Evolutionary conservation across 2,888 invertebrate species (phyloP), one percentile per base, ranked within the genome.

Genomic region (Onchidella celtica): DNA sequence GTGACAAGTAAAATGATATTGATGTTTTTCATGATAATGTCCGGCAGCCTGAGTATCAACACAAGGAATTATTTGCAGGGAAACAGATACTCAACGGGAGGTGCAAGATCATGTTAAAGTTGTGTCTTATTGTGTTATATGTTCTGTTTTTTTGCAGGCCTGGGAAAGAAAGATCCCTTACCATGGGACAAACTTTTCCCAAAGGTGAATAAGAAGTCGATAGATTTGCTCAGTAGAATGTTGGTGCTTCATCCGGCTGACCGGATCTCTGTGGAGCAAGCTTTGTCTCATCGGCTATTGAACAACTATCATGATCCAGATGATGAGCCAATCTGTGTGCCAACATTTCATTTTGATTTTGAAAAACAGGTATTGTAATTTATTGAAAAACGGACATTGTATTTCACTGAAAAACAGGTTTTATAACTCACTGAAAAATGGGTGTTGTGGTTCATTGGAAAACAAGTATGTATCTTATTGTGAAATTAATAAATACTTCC

Each of bases 221-320:
- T 93, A 29, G 90, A 92, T 82, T 86, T 94, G 34, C 86, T 93
- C 32, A 86, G 88, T 47, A 87, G 88, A 69, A 89, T 93, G 91
- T 85, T 94, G 75, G 90, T 91, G 40, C 85, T 94, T 2, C 91
- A 93, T 55, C 94, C 94, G 0, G 90, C 92, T 86, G 88, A 92
- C 34, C 89, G 94, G n/a, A 86, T 93, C 32, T 90, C 92, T 0
- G 94, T 93, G 2, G 93, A 92, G 69, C 88, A 92, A 68, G 94
- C 94, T 2, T 89, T 94, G 36, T 90, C 90, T 14, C 93, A 94
- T 80, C 93, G 92, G 3, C 94, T 93, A 86, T 88, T 94, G 74
- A 90, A 91, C 68, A 91, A 92, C 68, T 94, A 94, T 84, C 94
- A 94, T 82, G 94, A 94, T 83, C 92, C 93, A 3, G 91, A 91